Percentiles rank a stretch among this genome's conserved stretches.
These are phyloP conservation scores for Diadophis punctatus DNA, from an alignment of 2,113 vertebrate species.

Conservation along the genomic window DNA sequence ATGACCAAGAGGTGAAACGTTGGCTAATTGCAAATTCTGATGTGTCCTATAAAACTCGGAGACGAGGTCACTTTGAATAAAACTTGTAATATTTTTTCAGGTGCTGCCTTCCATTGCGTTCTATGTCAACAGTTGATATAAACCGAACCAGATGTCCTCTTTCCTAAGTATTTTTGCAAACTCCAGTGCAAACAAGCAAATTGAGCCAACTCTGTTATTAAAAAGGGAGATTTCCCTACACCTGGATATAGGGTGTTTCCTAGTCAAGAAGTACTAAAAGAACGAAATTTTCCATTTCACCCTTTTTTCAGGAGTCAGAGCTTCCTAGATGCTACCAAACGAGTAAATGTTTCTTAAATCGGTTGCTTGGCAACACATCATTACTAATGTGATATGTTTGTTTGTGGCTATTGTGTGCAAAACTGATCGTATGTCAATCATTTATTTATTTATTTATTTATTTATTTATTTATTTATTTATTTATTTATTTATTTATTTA, in stretches of 20 bases:
- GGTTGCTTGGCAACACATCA: not conserved
- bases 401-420: not conserved
- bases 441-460: too few relatives aligned
- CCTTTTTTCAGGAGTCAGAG: not conserved
- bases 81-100: conserved; percentile 50
- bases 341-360: not conserved
- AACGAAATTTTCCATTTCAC: not conserved
- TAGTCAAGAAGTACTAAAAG: not conserved
- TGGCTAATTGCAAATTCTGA: conserved; percentile 56
- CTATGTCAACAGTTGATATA: conserved; percentile 31
- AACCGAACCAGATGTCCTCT: conserved; percentile 30
- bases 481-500: too few relatives aligned
- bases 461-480: too few relatives aligned
- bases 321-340: not conserved
- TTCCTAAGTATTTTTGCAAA: not conserved
- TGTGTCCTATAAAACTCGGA: conserved; percentile 47
- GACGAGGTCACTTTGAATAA: conserved; percentile 61
- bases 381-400: not conserved
- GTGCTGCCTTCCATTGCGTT: conserved; percentile 40
- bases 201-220: conserved; percentile 5
- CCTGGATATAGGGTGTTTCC: not conserved
- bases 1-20: conserved; percentile 40
- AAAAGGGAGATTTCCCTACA: not conserved
- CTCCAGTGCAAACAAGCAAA: conserved; percentile 20
- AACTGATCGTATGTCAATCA: conserved; percentile 36